Conservation (phyloP, 2,888 invertebrate genomes). For the Lithosia quadra region DNA sequence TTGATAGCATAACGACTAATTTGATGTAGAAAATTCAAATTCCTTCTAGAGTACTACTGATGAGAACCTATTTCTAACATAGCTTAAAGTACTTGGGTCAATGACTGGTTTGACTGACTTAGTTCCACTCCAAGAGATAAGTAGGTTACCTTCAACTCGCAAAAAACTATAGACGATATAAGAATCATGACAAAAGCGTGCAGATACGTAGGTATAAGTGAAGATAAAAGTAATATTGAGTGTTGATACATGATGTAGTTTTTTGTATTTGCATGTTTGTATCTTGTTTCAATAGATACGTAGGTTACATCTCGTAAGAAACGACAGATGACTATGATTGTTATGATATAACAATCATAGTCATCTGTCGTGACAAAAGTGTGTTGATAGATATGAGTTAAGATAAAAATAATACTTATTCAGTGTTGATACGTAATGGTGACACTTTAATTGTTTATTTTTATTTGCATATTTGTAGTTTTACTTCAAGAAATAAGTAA, state of each 20-base stretch:
- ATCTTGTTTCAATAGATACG: not conserved
- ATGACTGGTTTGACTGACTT: conserved; percentile 1
- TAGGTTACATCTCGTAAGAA: not conserved
- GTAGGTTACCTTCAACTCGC: not conserved
- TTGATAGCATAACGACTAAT: not conserved
- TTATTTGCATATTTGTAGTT: not conserved
- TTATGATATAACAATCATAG: not conserved
- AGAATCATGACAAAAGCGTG: not conserved
- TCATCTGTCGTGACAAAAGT: not conserved
- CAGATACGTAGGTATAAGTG: not conserved
- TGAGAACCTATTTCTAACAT: not conserved
- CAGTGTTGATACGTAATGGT: not conserved
- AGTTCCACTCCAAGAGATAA: conserved; percentile 4
- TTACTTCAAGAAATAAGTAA: not conserved
- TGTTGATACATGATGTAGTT: not conserved
- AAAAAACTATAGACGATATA: not conserved
- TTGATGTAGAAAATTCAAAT: not conserved
- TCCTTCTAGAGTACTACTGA: not conserved
- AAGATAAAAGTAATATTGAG: not conserved
- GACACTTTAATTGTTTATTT: not conserved
- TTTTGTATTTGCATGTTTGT: not conserved
- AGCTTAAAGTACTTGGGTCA: not conserved
- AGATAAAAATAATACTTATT: not conserved
- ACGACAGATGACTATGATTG: not conserved
- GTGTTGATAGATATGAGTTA: not conserved